A percentile compares a stretch with the other conserved stretches of the same genome.
phyloP scores from a whole-genome alignment of 1,140 invertebrate genomes.

The Andrena cerasifolii region DNA sequence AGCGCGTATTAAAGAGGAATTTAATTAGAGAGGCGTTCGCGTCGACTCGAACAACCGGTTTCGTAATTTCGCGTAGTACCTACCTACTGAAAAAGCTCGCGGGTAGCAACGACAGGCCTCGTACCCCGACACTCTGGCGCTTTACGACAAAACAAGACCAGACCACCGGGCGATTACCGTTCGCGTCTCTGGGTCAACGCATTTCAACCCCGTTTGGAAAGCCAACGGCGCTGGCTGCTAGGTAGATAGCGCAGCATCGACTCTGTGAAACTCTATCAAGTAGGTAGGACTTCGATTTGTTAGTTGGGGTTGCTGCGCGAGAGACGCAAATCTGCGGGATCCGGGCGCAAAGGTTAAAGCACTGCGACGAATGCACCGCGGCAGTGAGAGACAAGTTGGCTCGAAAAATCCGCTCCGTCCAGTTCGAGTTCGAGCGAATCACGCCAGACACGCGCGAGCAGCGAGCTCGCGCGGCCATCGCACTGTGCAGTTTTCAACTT shows the following conservation, averaged over 20 bases:
- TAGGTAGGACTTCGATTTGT: no score
- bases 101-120: neutral
- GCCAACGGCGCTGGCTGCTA: no score
- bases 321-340: neutral
- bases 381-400: neutral
- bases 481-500: neutral
- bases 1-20: neutral
- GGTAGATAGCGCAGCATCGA: no score
- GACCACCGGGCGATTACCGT: no score
- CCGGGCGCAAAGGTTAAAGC: neutral
- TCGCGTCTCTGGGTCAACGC: no score
- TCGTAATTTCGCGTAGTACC: neutral
- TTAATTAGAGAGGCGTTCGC: slow-evolving; percentile 12
- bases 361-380: neutral
- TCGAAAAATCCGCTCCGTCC: neutral
- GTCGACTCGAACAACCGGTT: slow-evolving; percentile 1
- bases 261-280: no score
- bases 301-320: no score
- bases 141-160: neutral
- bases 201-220: no score
- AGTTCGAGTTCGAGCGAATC: slow-evolving; percentile 4
- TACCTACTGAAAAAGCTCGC: neutral
- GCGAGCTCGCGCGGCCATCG: slow-evolving; percentile 4
- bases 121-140: neutral
- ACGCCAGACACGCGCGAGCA: neutral